phyloP scores from a whole-genome alignment of 2,888 invertebrate species.

The Helleia helle region DNA sequence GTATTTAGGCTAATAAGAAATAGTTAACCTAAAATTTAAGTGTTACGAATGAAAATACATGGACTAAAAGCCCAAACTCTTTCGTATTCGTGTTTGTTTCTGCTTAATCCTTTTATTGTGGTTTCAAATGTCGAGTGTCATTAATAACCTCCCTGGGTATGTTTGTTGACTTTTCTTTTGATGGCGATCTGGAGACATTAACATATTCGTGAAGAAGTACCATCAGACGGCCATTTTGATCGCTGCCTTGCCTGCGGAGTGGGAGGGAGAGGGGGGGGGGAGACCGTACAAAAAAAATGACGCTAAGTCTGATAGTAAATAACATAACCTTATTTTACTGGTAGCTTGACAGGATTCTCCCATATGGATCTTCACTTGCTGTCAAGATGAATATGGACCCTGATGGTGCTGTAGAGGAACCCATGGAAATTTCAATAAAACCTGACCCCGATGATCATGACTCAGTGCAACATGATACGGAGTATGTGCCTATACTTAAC shows the following conservation, averaged over 20 bases:
- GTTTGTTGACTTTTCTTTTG: slow-evolving; percentile 17
- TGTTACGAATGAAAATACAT: not conserved
- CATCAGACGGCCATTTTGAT: slow-evolving; percentile 67
- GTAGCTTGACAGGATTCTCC: slow-evolving; percentile 41
- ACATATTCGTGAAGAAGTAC: slow-evolving; percentile 55
- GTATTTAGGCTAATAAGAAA: slow-evolving; percentile 1
- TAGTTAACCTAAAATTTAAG: not conserved
- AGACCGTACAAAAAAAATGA: slow-evolving; percentile 50
- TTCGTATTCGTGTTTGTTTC: not conserved
- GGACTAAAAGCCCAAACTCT: not conserved
- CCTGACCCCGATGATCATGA: slow-evolving; percentile 13
- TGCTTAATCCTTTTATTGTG: not conserved
- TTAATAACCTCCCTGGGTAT: not conserved
- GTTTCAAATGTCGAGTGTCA: not conserved
- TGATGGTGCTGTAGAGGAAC: slow-evolving; percentile 53
- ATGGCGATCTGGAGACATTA: slow-evolving; percentile 30
- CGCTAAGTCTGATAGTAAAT: slow-evolving; percentile 40
- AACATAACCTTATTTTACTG: slow-evolving; percentile 41
- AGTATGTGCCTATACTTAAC: slow-evolving; percentile 8
- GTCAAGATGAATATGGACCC: slow-evolving; percentile 54
- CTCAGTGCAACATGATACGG: slow-evolving; percentile 13
- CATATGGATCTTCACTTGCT: slow-evolving; percentile 44
- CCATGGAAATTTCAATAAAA: slow-evolving; percentile 30
- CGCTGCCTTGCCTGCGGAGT: slow-evolving; percentile 55
- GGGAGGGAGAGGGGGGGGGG: slow-evolving; percentile 40